A percentile compares a stretch with the other conserved stretches of the same genome.
Conservation (phyloP, 2,888 invertebrate genomes). For the Falcaria lacertinaria region DNA sequence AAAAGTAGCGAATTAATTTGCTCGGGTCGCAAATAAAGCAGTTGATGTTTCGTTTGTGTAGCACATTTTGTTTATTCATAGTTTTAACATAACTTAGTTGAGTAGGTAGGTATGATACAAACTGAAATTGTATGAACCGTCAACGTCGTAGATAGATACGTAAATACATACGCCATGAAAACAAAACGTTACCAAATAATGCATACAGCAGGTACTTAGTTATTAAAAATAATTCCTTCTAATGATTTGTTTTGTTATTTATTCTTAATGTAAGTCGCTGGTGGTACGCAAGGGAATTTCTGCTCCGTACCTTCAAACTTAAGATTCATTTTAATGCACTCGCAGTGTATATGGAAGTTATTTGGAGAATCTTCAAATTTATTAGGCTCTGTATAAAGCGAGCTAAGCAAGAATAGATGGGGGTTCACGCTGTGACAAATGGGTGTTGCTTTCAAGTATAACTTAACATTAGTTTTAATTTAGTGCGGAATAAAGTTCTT, state of each 20-base stretch:
- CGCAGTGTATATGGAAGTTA: constrained; percentile 44
- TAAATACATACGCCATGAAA: not conserved
- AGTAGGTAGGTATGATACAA: no score
- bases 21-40: constrained; percentile 44
- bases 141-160: no score
- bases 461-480: constrained; percentile 64
- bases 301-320: constrained; percentile 19
- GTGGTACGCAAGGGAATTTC: constrained; percentile 19
- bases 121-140: no score
- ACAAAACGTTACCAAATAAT: constrained; percentile 4
- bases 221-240: constrained; percentile 44
- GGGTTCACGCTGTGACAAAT: constrained; percentile 71
- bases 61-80: constrained; percentile 9
- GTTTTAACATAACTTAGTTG: no score
- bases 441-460: constrained; percentile 49
- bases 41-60: constrained; percentile 30
- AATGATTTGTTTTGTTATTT: constrained; percentile 40
- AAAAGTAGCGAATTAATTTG: constrained; percentile 63
- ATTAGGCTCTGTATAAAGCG: constrained; percentile 42
- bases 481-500: constrained; percentile 64
- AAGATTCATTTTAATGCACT: constrained; percentile 21
- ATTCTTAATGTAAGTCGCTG: constrained; percentile 22
- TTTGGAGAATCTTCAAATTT: constrained; percentile 61
- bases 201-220: constrained; percentile 30
- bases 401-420: constrained; percentile 59